Evolutionary conservation across 2,113 vertebrate species (phyloP).

Genomic region (Oreochromis aureus): DNA sequence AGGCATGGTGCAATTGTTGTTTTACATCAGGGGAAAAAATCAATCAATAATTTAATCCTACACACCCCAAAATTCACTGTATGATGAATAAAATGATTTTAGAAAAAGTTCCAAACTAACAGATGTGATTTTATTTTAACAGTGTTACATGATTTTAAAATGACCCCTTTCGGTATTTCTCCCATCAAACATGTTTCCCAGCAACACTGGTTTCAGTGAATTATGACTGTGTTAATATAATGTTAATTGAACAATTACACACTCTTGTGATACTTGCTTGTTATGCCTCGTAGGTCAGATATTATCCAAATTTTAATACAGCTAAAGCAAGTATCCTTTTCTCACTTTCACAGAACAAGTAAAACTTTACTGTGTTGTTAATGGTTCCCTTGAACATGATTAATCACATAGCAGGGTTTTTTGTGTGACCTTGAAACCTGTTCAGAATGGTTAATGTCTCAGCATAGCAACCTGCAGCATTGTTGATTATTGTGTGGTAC

Average conservation of each 20-base stretch:
- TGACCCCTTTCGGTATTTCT: neutral
- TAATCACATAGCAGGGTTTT: neutral
- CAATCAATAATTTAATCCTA: neutral
- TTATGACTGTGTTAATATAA: neutral
- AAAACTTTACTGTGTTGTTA: neutral
- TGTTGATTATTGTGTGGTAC: neutral
- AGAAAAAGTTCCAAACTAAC: neutral
- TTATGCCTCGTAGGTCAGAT: neutral
- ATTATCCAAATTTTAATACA: neutral
- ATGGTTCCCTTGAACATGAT: neutral
- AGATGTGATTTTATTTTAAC: neutral
- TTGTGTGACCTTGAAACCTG: neutral
- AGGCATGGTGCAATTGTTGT: neutral
- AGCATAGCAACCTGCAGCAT: neutral
- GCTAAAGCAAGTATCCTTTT: neutral
- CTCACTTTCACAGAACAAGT: neutral
- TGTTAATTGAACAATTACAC: neutral
- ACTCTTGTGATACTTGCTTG: neutral
- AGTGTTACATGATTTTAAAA: neutral
- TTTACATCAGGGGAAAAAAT: neutral
- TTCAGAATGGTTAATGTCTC: neutral
- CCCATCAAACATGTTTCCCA: neutral
- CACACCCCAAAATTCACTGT: neutral
- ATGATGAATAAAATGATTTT: neutral
- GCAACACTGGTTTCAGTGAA: neutral